Evolutionary conservation across 2,888 invertebrate species (phyloP), one percentile per base, ranked within the genome.

Genomic region (Diadegma fenestrale): DNA sequence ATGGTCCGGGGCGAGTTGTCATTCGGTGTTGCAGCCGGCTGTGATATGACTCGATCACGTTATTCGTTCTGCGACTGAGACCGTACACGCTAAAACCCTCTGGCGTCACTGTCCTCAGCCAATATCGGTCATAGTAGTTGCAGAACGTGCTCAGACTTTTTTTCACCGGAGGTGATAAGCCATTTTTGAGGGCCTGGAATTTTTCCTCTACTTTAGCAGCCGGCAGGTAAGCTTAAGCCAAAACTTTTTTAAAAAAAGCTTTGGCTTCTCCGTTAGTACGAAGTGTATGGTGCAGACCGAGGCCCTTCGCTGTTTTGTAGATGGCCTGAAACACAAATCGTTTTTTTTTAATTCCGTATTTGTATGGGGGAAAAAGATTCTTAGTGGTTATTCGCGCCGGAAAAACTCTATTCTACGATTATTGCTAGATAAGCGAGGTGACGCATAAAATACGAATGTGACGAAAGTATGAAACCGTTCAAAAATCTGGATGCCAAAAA

Each of bases 251-350:
- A 12, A 33, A 75, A 48, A 75, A 75, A 1, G 4, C 17, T 30
- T 63, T 63, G 1, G 63, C 75, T 30, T 75, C 48, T 0, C 1
- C 75, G 48, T 43, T 7, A 1, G 30, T 19, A 1, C 63, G 63
- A 0, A 75, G n/a, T 5, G 1, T 0, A 12, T 64, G 14, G 7
- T n/a, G 17, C 8, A 75, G 33, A 1, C 30, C 63, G 0, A 71
- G 61, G 22, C 45, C 33, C 17, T 71, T 79, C 19, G 58, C 78
- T 68, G 58, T 68, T 2, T 54, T 37, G 4, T 30, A 30, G 30
- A 30, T 30, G 30, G 30, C 17, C 45, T 45, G 17, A 45, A 45
- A 45, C 7, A 12, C 8, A 30, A 43, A 63, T n/a, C n/a, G 4
- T 12, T 2, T 45, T 45, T 6, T 45, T 45, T 45, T 45, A 22